Conservation (phyloP, 2,797 vertebrate species). For the Botia kubotai region DNA sequence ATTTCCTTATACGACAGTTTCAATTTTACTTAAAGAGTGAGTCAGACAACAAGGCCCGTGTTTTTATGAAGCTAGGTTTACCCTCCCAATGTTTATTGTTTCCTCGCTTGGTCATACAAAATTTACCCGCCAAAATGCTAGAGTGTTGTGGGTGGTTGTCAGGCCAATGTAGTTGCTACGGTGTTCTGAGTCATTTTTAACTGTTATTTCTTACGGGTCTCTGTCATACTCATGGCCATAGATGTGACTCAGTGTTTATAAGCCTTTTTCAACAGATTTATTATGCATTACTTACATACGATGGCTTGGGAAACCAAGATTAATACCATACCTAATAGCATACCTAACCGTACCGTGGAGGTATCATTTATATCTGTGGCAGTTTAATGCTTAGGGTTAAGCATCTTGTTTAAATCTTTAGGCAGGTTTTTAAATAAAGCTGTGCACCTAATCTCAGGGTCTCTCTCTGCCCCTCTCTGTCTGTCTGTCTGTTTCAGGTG, state of each 20-base stretch:
- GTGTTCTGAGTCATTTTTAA: neutral
- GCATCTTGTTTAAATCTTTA: neutral
- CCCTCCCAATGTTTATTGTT: no score
- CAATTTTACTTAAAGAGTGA: neutral
- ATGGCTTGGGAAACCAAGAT: neutral
- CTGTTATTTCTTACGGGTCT: neutral
- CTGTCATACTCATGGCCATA: neutral
- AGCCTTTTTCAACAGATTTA: neutral
- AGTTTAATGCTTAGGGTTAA: neutral
- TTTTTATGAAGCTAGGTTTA: no score
- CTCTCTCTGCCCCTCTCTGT: neutral
- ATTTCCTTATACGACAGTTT: neutral
- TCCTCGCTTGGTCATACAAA: neutral
- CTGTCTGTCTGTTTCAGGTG: slow-evolving; percentile 76
- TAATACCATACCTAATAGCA: neutral
- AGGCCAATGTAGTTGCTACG: neutral
- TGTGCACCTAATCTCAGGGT: neutral
- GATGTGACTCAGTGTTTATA: neutral
- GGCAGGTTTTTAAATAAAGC: neutral
- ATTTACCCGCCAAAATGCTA: neutral
- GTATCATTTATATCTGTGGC: neutral
- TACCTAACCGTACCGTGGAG: neutral
- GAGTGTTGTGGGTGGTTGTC: neutral
- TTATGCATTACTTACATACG: neutral
- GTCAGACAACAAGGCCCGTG: no score